Evolutionary conservation across 35 echinoderm and acorn worm genomes (phyloP), one percentile per base, ranked within the genome.

Genomic region (Nesometra sesokonis): DNA sequence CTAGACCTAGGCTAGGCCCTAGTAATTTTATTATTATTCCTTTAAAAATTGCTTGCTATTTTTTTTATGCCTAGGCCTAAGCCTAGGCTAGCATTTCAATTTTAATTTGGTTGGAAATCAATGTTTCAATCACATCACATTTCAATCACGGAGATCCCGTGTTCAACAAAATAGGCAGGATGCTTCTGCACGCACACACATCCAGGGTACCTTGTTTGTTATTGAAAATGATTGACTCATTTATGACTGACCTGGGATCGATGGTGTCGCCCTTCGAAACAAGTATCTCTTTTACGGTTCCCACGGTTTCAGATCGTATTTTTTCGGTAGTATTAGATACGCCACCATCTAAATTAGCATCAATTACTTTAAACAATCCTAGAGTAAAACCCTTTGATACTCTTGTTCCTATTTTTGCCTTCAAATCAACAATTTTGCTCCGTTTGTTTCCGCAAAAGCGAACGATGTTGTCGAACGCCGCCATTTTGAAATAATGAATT

Each of bases 301-400:
- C 92, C 32, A 89, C 88, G 30, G 40, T n/a, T 33, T 93, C 80
- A 11, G 88, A 90, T 85, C 90, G 90, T 32, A 93, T 90, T 93
- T 90, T 93, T 37, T 86, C 38, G 17, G 78, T 83, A 29, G 27
- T 57, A 3, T 34, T 37, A 31, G 35, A 30, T 13, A 82, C 33
- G 29, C 77, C 43, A 23, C 40, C 85, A 79, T 32, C 82, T 13
- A 35, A 13, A 29, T 90, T 80, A 35, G 29, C 80, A 82, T 79
- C 78, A n/a, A 84, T 37, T 43, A 36, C n/a, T 79, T 77, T 84
- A 57, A 89, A 93, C 2, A 84, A 39, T 37, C 80, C 85, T 77
- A 93, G 80, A 77, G 90, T 32, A 30, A 52, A 87, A 32, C 92
- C 92, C 88, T 47, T 86, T 29, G 80, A 38, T 46, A 93, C 47